Evolutionary conservation across 2,797 vertebrate genomes (phyloP).

Genomic region (Ibycter americanus): DNA sequence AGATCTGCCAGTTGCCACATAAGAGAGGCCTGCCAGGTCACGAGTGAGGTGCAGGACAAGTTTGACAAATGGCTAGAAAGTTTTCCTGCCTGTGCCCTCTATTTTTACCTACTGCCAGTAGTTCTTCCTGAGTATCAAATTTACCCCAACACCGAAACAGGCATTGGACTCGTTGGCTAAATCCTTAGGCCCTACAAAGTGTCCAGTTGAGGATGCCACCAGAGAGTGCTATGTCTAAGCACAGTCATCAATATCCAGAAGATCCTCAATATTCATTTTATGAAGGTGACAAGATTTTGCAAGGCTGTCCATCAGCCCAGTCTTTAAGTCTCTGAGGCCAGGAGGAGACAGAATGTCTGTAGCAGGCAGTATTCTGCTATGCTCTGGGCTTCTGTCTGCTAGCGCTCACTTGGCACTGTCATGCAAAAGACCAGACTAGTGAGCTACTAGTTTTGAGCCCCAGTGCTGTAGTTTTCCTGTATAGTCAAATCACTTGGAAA

Average conservation of each 20-base stretch:
- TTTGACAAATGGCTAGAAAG: neutral
- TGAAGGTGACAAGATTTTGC: neutral
- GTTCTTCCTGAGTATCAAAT: neutral
- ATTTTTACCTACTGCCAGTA: neutral
- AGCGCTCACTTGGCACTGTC: neutral
- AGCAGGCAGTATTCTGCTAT: neutral
- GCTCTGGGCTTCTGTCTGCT: neutral
- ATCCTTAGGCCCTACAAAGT: neutral
- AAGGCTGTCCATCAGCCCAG: neutral
- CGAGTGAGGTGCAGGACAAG: neutral
- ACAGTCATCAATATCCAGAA: neutral
- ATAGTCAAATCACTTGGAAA: neutral
- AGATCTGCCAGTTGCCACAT: accelerated
- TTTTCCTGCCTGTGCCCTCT: neutral
- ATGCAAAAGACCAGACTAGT: neutral
- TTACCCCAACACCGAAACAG: neutral
- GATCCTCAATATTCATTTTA: neutral
- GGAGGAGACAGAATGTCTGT: neutral
- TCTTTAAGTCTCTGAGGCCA: neutral
- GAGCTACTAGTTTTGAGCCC: neutral
- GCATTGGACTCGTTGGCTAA: neutral
- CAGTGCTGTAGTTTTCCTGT: neutral
- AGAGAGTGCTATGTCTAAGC: neutral
- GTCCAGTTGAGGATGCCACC: neutral
- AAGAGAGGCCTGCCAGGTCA: neutral